Conservation (phyloP, 2,888 invertebrate genomes). For the Antitype chi region DNA sequence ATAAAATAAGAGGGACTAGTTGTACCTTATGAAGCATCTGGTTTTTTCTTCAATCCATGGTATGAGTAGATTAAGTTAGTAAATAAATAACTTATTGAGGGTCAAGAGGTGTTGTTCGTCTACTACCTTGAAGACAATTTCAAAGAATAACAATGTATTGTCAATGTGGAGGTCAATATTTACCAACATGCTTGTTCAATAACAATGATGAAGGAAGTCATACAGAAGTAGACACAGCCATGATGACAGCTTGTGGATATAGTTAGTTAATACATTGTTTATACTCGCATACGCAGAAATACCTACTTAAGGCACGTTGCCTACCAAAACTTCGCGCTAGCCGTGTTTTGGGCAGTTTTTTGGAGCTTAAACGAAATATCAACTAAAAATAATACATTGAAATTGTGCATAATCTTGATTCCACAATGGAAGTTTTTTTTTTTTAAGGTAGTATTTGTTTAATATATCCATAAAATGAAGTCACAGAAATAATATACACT, state of each 20-base stretch:
- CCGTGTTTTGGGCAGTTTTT: no score
- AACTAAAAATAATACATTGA: no score
- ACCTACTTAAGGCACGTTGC: no score
- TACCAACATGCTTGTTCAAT: slow-evolving; percentile 36
- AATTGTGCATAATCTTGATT: no score
- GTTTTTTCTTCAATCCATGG: neutral
- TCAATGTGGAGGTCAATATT: slow-evolving; percentile 48
- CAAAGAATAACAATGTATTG: slow-evolving; percentile 42
- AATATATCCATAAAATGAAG: no score
- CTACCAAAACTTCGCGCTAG: no score
- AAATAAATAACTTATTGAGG: slow-evolving; percentile 35
- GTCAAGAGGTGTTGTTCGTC: slow-evolving; percentile 22
- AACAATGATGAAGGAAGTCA: slow-evolving; percentile 36
- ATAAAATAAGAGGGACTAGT: neutral
- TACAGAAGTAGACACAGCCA: slow-evolving; percentile 21
- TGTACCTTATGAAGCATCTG: neutral
- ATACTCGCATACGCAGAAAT: neutral
- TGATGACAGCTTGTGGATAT: slow-evolving; percentile 6
- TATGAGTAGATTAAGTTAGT: neutral
- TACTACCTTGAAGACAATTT: slow-evolving; percentile 28
- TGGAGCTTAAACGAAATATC: no score
- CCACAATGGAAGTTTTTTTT: no score
- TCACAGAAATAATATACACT: no score
- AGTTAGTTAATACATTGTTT: neutral
- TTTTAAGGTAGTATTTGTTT: no score